These are phyloP conservation scores for Syngnathus floridae DNA, from an alignment of 2,113 vertebrate genomes.

Conservation along the genomic window DNA sequence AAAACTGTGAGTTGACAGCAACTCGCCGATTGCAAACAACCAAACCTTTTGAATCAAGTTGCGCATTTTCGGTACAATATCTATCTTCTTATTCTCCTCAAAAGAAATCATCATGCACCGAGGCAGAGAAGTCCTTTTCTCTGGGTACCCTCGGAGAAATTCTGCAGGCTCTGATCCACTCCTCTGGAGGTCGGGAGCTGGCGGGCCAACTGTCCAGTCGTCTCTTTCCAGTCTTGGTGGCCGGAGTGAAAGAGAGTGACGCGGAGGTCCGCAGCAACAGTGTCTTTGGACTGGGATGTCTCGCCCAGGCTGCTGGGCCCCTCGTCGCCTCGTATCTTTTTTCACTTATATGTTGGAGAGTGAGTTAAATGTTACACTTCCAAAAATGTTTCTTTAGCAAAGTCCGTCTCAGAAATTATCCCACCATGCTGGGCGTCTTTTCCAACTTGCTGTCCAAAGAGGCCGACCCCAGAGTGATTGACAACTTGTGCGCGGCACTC, in stretches of 20 bases:
- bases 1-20: constrained; percentile 69
- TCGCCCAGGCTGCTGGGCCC: constrained; percentile 75
- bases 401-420: constrained; percentile 68
- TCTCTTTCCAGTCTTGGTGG: constrained; percentile 74
- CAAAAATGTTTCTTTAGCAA: constrained; percentile 43
- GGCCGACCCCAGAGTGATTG: constrained; percentile 71
- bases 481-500: constrained; percentile 85
- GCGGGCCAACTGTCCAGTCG: constrained; percentile 73
- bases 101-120: constrained; percentile 77
- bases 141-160: constrained; percentile 78
- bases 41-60: no score
- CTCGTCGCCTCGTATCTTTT: constrained; percentile 72
- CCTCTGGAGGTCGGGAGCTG: constrained; percentile 48
- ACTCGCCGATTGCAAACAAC: no score
- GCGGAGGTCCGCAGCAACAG: constrained; percentile 84
- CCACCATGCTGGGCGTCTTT: constrained; percentile 77
- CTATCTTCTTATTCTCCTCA: not conserved
- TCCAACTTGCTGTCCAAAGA: constrained; percentile 76
- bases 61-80: no score
- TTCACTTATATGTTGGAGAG: not conserved
- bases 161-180: constrained; percentile 66
- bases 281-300: constrained; percentile 79
- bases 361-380: not conserved
- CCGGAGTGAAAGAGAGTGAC: constrained; percentile 68
- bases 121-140: constrained; percentile 82